Evolutionary conservation across 2,888 invertebrate species (phyloP), one percentile per base, ranked within the genome.

Genomic region (Tipula lateralis): DNA sequence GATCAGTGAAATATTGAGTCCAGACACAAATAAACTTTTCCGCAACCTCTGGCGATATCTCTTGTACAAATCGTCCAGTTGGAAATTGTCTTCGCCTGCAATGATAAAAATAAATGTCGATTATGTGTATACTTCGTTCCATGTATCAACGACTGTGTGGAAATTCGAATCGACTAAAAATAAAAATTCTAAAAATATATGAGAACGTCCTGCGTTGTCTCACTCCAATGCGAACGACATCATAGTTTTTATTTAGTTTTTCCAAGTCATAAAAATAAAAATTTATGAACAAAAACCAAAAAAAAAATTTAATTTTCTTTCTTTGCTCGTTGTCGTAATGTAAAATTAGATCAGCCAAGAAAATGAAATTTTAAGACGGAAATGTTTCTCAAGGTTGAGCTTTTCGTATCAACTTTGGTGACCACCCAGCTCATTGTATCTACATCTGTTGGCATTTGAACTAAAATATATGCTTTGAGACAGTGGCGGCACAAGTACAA

Each of bases 1-100:
- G 85, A 88, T 87, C 87, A 90, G 86, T 9, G 90, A 89, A 86
- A 89, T 90, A 80, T 88, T 86, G 80, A 90, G 86, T 1, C 90
- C 90, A 29, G 90, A 90, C 86, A 89, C 88, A 86, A 90, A 90
- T 12, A 90, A 87, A 29, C 90, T 90, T 87, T 90, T 90, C 85
- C 90, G 88, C 86, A 90, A 87, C 84, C 90, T 88, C 87, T 90
- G 90, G n/a, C 90, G 88, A 86, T 90, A 90, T 86, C 90, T 88
- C 85, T 89, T 90, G 84, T 90, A 90, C 85, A 90, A 88, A 87
- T 90, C 90, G 86, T 90, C 90, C 85, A 90, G 87, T 86, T 90
- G 90, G 66, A 89, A 89, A 87, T 90, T 88, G 66, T 66, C 66
- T 87, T 90, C 90, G 86, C 88, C 90, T 90, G 83, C n/a, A 83